Percentiles rank a stretch among this genome's conserved stretches.
These are phyloP conservation scores for Mustela lutreola DNA, from an alignment of 2,113 vertebrate species.

Conservation along the genomic window DNA sequence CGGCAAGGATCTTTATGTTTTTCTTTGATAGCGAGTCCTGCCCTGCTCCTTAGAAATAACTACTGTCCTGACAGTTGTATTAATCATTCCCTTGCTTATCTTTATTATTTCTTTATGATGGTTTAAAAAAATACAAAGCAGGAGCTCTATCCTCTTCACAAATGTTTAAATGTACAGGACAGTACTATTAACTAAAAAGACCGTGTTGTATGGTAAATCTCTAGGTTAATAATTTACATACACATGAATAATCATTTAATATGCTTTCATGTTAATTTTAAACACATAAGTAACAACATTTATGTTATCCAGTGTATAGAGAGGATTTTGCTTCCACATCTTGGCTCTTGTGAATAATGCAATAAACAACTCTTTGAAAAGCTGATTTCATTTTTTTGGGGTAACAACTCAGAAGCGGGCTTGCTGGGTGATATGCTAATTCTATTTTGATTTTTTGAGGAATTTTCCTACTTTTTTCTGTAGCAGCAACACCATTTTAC, in stretches of 20 bases:
- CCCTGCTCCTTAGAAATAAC: not conserved
- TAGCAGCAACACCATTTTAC: not conserved
- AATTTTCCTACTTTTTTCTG: not conserved
- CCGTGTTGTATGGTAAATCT: not conserved
- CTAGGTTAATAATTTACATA: not conserved
- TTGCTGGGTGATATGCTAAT: not conserved
- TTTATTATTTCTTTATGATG: not conserved
- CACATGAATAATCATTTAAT: not conserved
- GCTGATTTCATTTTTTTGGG: not conserved
- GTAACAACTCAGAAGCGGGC: not conserved
- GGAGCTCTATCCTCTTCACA: not conserved
- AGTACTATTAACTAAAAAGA: not conserved
- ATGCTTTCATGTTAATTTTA: not conserved
- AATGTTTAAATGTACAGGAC: not conserved
- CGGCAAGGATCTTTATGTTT: too few species aligned
- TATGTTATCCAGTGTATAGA: not conserved
- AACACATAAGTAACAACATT: not conserved
- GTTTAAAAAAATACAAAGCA: not conserved
- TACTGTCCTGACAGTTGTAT: not conserved
- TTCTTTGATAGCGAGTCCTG: too few species aligned
- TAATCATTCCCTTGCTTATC: not conserved
- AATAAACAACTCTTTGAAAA: not conserved
- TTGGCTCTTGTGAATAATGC: not conserved
- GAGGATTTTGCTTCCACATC: not conserved
- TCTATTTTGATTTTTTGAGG: not conserved